A percentile compares a stretch with the other conserved stretches of the same genome.
Conservation (phyloP, 2,888 invertebrate species). For the Harpagoxenus sublaevis region DNA sequence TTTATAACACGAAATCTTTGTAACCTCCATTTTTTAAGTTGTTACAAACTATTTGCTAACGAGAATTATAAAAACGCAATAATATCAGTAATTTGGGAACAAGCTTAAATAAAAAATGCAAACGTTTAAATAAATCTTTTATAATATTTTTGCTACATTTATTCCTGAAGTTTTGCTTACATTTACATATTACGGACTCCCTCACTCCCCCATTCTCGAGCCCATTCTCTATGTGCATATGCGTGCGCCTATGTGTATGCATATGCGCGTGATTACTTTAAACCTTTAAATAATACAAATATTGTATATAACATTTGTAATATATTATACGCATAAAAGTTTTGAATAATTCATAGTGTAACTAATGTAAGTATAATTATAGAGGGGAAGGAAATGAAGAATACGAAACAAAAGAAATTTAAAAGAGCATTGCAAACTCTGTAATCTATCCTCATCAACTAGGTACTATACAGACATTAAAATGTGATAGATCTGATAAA, state of each 20-base stretch:
- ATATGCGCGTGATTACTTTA: too few relatives aligned
- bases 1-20: background rate
- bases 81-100: background rate
- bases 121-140: background rate
- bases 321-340: background rate
- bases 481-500: constrained; percentile 58
- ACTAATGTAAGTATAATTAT: background rate
- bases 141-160: background rate
- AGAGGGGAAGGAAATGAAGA: too few relatives aligned
- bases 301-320: background rate
- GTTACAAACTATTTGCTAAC: background rate
- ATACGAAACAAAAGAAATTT: background rate
- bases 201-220: too few relatives aligned
- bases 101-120: background rate
- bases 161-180: background rate
- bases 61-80: background rate
- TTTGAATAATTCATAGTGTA: background rate
- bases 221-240: too few relatives aligned
- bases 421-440: background rate
- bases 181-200: background rate
- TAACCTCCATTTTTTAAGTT: background rate
- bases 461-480: background rate
- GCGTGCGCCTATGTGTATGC: background rate
- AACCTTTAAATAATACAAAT: background rate
- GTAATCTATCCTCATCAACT: background rate